Evolutionary conservation across 1,140 invertebrate genomes (phyloP), one percentile per base, ranked within the genome.

Genomic region (Heliconius melpomene): DNA sequence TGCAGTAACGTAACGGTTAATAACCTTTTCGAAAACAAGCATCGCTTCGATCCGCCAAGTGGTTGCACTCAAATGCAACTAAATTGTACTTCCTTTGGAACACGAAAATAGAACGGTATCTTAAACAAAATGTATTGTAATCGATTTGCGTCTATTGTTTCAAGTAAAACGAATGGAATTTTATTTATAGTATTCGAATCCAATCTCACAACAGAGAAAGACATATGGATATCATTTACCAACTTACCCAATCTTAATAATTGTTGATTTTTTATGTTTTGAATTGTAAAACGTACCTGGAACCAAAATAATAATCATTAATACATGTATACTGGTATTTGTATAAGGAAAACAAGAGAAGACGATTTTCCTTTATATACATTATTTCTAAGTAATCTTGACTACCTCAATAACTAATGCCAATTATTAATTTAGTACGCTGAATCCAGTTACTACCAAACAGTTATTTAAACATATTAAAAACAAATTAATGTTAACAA

Each of bases 1-100:
- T 60, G 26, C 57, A 66, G 54, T 32, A 66, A 20, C 54, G 29
- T 26, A n/a, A 66, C 60, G 74, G 74, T 75, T 60, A 23, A 50
- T 75, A 60, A 75, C 74, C 74, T 75, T 40, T 75, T n/a, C 74
- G 74, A 75, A 66, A 75, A 66, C 54, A 40, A 57, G 32, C 54
- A 75, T 11, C 60, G 26, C 38, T 60, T 32, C 74, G 52, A 66
- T 75, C 52, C 32, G 74, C 74, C 54, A 66, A 60, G 52, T 75
- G 75, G 57, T 38, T 66, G 75, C 54, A 46, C 38, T 77, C 60
- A 71, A 77, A 66, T 46, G 75, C 57, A 77, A 77, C 75, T 70
- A 26, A 77, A 77, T 71, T 71, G 13, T 70, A 46, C 60, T 77
- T 77, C 75, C 75, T 70, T 71, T 72, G 29, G 16, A 72, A 72